These are phyloP conservation scores for Periophthalmus magnuspinnatus DNA, from an alignment of 2,797 vertebrate genomes.

Conservation along the genomic window DNA sequence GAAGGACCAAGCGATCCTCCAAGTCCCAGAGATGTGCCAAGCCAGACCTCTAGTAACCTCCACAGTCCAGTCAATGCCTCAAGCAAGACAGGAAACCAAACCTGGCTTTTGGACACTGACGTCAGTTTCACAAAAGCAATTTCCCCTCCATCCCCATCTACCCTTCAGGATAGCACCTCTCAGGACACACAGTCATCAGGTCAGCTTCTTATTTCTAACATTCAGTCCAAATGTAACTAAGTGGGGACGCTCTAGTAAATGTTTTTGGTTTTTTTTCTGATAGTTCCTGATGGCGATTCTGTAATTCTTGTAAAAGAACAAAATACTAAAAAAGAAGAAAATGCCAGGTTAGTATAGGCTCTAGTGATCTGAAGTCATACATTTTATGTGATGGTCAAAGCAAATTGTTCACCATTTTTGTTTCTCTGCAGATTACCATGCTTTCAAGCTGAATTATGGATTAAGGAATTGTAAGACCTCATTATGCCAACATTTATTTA, in stretches of 20 bases:
- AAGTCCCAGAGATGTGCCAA: conserved; percentile 67
- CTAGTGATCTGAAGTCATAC: neutral
- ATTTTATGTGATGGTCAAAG: neutral
- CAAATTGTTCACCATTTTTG: neutral
- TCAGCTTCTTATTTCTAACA: conserved; percentile 21
- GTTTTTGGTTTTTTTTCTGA: conserved; percentile 36
- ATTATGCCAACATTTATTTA: neutral
- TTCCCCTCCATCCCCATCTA: conserved; percentile 64
- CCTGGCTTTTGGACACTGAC: conserved; percentile 63
- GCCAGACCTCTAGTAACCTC: conserved; percentile 73
- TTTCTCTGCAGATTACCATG: conserved; percentile 77
- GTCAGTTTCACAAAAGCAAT: conserved; percentile 43
- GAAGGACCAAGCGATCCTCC: conserved; percentile 68
- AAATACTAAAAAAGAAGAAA: conserved; percentile 79
- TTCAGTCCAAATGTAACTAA: neutral
- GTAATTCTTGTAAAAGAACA: conserved; percentile 91
- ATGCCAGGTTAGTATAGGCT: conserved; percentile 77
- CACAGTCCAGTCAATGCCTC: conserved; percentile 69
- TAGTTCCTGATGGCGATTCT: conserved; percentile 84
- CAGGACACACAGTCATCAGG: conserved; percentile 82
- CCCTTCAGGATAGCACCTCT: conserved; percentile 75
- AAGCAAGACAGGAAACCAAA: conserved; percentile 57
- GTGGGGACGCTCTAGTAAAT: conserved; percentile 1
- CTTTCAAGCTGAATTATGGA: conserved; percentile 94
- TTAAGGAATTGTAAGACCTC: conserved; percentile 93